Conservation (phyloP, 2,888 invertebrate genomes). For the Diplolepis rosae region DNA sequence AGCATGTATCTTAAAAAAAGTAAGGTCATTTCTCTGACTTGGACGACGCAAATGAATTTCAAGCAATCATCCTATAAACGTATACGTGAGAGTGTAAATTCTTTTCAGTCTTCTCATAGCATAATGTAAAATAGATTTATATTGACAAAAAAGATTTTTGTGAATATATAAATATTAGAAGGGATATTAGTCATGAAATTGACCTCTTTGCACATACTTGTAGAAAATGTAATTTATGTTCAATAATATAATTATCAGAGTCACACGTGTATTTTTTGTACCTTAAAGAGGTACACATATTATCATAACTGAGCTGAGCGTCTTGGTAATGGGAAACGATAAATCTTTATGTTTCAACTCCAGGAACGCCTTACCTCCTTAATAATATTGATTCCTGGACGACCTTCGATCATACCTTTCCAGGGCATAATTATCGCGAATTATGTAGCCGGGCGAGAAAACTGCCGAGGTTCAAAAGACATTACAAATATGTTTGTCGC, state of each 20-base stretch:
- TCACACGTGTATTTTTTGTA: slow-evolving; percentile 27
- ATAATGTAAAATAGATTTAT: too few relatives aligned
- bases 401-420: slow-evolving; percentile 26
- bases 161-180: background rate
- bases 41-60: slow-evolving; percentile 4
- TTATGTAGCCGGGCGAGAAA: slow-evolving; percentile 27
- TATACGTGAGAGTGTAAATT: too few relatives aligned
- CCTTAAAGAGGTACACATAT: slow-evolving; percentile 14
- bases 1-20: slow-evolving; percentile 5
- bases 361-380: slow-evolving; percentile 19
- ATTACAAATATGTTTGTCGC: slow-evolving; percentile 13
- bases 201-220: slow-evolving; percentile 9
- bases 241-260: slow-evolving; percentile 28
- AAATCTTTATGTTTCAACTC: slow-evolving; percentile 28
- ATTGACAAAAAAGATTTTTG: background rate
- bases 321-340: slow-evolving; percentile 24
- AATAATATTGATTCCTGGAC: slow-evolving; percentile 29
- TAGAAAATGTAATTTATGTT: slow-evolving; percentile 9
- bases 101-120: too few relatives aligned
- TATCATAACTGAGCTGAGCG: slow-evolving; percentile 13
- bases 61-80: background rate
- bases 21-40: slow-evolving; percentile 7
- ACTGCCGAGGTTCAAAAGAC: slow-evolving; percentile 7
- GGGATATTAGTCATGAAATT: background rate
- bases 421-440: slow-evolving; percentile 30